Evolutionary conservation across 2,888 invertebrate species (phyloP).

Genomic region (Dione juno): DNA sequence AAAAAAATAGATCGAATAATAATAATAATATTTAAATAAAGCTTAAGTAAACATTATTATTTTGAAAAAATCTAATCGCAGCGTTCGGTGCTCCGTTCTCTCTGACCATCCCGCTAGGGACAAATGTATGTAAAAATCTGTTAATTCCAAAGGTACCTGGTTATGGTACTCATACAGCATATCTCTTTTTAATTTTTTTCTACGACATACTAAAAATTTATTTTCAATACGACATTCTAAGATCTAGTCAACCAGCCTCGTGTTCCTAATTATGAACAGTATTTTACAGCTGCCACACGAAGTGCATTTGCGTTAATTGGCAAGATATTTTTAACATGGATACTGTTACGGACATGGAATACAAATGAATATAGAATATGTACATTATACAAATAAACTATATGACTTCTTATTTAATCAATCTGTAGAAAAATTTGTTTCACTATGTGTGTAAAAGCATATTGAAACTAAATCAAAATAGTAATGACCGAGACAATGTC

Average conservation of each 20-base stretch:
- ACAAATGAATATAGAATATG: not conserved
- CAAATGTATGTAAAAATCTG: too few species aligned
- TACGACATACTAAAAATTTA: too few species aligned
- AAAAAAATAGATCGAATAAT: not conserved
- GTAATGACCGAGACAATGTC: conserved; percentile 1
- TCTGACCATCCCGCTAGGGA: too few species aligned
- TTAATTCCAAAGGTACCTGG: not conserved
- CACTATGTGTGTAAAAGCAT: too few species aligned
- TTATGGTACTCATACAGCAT: too few species aligned
- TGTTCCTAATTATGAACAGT: not conserved
- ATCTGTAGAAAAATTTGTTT: not conserved
- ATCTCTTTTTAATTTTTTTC: too few species aligned
- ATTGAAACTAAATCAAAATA: not conserved
- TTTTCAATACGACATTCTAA: too few species aligned
- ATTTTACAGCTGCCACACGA: conserved; percentile 14
- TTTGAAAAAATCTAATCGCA: too few species aligned
- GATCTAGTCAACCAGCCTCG: too few species aligned
- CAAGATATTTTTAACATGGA: conserved; percentile 11
- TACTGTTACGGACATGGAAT: conserved; percentile 10
- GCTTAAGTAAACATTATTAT: not conserved
- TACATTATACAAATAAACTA: not conserved
- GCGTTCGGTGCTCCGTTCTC: too few species aligned
- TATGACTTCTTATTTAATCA: not conserved
- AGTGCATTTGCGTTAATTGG: conserved; percentile 24
- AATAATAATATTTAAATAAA: not conserved